phyloP scores from a whole-genome alignment of 2,797 vertebrate species.

The Sternarchorhynchus goeldii region DNA sequence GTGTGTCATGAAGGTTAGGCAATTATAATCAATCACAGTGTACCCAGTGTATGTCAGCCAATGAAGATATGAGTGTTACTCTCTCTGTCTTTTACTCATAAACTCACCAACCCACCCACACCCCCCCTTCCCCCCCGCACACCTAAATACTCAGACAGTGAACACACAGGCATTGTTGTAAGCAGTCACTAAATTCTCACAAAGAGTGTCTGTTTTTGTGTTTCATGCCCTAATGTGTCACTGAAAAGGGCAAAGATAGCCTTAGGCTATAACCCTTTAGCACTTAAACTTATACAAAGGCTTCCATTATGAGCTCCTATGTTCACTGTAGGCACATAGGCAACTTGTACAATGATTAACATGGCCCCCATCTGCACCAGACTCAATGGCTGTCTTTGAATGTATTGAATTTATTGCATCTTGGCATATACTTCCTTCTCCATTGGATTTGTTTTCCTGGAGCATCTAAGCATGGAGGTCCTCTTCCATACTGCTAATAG shows the following conservation, averaged over 20 bases:
- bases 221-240: conserved; percentile 28
- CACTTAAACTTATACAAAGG: conserved; percentile 9
- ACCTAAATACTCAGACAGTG: background rate
- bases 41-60: too few species aligned
- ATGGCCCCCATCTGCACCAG: background rate
- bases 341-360: conserved; percentile 38
- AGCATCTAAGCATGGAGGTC: background rate
- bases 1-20: background rate
- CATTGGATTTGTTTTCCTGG: background rate
- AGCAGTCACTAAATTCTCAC: conserved; percentile 9
- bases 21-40: background rate
- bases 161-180: conserved; percentile 14
- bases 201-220: conserved; percentile 30
- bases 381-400: conserved; percentile 3
- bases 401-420: background rate
- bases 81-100: background rate
- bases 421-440: conserved; percentile 5
- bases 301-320: conserved; percentile 10
- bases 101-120: too few species aligned
- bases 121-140: background rate
- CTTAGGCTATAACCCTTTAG: conserved; percentile 17
- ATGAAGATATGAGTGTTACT: too few species aligned
- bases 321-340: conserved; percentile 4
- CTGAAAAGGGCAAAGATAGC: conserved; percentile 5
- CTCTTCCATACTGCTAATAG: background rate